A percentile compares a stretch with the other conserved stretches of the same genome.
phyloP scores from a whole-genome alignment of 1,140 invertebrate genomes.

The Papilio aristodemus region DNA sequence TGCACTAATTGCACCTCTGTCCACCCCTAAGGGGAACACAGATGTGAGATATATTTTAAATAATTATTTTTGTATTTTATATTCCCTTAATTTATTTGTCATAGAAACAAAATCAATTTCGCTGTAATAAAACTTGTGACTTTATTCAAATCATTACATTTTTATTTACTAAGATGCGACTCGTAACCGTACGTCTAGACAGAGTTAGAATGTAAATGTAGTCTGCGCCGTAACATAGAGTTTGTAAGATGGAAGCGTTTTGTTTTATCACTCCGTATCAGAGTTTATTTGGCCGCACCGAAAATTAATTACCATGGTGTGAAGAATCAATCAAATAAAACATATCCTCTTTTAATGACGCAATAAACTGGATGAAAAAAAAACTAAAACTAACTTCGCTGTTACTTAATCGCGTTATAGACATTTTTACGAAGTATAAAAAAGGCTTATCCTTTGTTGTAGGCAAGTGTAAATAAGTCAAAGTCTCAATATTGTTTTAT shows the following conservation, averaged over 20 bases:
- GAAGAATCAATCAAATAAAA: background rate
- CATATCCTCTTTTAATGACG: too few relatives aligned
- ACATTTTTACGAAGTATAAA: too few relatives aligned
- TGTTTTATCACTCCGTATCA: background rate
- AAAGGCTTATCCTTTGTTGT: background rate
- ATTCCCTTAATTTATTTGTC: too few relatives aligned
- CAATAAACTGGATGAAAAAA: too few relatives aligned
- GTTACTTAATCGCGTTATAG: too few relatives aligned
- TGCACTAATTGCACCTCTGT: too few relatives aligned
- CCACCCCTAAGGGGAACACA: too few relatives aligned
- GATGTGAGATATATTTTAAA: too few relatives aligned
- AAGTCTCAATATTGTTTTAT: background rate
- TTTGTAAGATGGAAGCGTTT: background rate
- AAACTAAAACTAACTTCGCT: too few relatives aligned
- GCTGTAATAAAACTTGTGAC: background rate
- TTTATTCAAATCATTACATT: conserved; percentile 7
- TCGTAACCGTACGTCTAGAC: conserved; percentile 5
- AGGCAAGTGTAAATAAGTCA: background rate
- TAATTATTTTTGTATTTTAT: too few relatives aligned
- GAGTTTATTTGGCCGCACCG: background rate
- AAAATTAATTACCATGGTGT: background rate
- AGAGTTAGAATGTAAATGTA: conserved; percentile 1
- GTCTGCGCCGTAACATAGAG: background rate
- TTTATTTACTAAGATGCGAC: background rate
- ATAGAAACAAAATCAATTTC: too few relatives aligned